phyloP scores from a whole-genome alignment of 2,113 vertebrate species.

The Burhinus oedicnemus region DNA sequence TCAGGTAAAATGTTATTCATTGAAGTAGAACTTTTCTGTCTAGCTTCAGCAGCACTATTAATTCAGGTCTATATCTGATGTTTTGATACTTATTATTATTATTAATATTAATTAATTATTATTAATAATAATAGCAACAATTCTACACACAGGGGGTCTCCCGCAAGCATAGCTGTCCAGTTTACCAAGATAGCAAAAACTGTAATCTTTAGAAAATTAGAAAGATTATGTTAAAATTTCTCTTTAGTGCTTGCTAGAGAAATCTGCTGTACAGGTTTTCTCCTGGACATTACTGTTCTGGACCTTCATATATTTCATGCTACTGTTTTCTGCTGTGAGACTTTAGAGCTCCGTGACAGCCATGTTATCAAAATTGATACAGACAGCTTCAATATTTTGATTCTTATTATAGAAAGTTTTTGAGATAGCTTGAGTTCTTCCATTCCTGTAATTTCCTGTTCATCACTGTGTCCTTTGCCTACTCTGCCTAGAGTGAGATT shows the following conservation, averaged over 20 bases:
- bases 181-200: neutral
- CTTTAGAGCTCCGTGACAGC: neutral
- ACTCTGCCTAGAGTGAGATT: neutral
- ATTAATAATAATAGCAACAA: neutral
- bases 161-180: neutral
- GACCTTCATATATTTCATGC: neutral
- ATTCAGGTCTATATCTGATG: neutral
- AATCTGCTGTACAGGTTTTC: neutral
- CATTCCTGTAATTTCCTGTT: neutral
- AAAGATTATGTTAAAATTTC: neutral
- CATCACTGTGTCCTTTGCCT: neutral
- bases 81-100: neutral
- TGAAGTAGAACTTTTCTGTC: neutral
- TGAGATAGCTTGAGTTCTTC: slow-evolving; percentile 24
- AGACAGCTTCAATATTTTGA: slow-evolving; percentile 25
- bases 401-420: slow-evolving; percentile 16
- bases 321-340: neutral
- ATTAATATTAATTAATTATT: neutral
- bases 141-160: neutral
- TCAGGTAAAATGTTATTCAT: neutral
- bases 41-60: neutral
- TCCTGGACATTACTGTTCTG: neutral
- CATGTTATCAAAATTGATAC: neutral
- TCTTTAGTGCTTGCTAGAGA: neutral
- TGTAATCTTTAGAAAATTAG: neutral